phyloP scores from a whole-genome alignment of 2,113 vertebrate species.

The Ascaphus truei region DNA sequence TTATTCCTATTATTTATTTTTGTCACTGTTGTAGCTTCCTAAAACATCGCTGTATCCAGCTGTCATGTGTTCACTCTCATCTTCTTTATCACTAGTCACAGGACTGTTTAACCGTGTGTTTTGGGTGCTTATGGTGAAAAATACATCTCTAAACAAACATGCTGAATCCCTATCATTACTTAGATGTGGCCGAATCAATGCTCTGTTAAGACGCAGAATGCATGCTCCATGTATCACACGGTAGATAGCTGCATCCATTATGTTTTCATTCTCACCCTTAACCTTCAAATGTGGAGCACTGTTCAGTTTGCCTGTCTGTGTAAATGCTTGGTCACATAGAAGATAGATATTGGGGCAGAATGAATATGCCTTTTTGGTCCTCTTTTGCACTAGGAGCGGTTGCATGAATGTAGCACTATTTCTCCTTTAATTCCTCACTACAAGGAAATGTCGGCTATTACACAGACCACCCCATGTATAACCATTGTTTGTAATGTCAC shows the following conservation, averaged over 20 bases:
- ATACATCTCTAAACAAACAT: constrained; percentile 8
- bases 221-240: not conserved
- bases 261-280: not conserved
- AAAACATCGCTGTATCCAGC: constrained; percentile 3
- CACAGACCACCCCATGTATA: too few relatives aligned
- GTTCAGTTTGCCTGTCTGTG: not conserved
- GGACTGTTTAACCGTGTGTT: not conserved
- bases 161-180: constrained; percentile 20
- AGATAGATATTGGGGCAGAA: too few relatives aligned
- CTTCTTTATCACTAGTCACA: not conserved
- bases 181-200: not conserved
- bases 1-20: constrained; percentile 14
- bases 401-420: too few relatives aligned
- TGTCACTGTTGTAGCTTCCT: constrained; percentile 6
- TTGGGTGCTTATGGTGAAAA: constrained; percentile 7
- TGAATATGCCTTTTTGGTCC: too few relatives aligned
- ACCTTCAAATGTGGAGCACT: not conserved
- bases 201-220: not conserved
- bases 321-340: too few relatives aligned
- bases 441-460: too few relatives aligned
- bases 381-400: too few relatives aligned
- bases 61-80: constrained; percentile 6
- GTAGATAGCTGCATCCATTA: constrained; percentile 6
- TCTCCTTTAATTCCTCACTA: too few relatives aligned
- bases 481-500: too few relatives aligned